Evolutionary conservation across 2,888 invertebrate species (phyloP).

Genomic region (Steromphala cineraria): DNA sequence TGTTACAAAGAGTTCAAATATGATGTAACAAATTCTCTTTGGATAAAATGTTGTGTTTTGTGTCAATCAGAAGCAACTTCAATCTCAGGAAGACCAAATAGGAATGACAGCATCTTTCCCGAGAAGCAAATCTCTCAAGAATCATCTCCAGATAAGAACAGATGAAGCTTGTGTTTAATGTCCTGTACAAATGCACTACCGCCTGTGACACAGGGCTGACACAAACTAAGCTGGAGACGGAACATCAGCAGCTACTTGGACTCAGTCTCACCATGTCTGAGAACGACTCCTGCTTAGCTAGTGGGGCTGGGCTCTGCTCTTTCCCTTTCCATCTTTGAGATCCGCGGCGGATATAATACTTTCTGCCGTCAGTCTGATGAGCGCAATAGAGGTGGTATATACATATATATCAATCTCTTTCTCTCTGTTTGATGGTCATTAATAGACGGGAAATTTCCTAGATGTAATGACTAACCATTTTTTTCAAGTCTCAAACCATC

Average conservation of each 20-base stretch:
- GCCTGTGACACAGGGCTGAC: neutral
- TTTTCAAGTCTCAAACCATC: no score
- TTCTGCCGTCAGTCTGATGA: conserved; percentile 33
- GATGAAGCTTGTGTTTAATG: neutral
- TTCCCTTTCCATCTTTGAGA: conserved; percentile 47
- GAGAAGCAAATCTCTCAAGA: neutral
- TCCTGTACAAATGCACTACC: neutral
- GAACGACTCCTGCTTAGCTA: conserved; percentile 73
- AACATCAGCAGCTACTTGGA: conserved; percentile 3
- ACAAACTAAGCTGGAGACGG: neutral
- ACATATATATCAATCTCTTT: neutral
- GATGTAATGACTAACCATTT: no score
- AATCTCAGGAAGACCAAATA: no score
- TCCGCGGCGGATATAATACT: conserved; percentile 52
- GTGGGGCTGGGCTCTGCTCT: conserved; percentile 61
- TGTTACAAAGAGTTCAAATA: no score
- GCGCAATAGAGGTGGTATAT: neutral
- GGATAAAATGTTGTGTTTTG: no score
- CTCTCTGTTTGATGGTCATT: neutral
- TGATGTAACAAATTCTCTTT: no score
- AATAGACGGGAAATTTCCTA: no score
- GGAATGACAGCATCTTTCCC: no score
- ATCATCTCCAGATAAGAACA: neutral
- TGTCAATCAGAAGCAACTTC: no score
- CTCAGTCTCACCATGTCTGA: conserved; percentile 66